phyloP scores from a whole-genome alignment of 92 coral and sea anemone genomes.

The Epizoanthus scotinus region DNA sequence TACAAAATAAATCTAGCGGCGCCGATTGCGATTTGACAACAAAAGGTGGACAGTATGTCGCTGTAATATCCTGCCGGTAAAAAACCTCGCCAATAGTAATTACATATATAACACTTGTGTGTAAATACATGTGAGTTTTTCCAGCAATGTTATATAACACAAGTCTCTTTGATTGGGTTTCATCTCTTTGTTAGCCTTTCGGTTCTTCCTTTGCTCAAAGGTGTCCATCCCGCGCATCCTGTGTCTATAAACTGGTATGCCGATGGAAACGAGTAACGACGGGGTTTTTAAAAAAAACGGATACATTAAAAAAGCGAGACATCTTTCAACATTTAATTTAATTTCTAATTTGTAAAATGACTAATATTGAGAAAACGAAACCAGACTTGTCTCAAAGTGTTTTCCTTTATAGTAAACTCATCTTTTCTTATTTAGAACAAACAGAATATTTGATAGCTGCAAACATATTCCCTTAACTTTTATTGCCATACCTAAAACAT shows the following conservation, averaged over 20 bases:
- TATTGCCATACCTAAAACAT: neutral
- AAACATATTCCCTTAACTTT: neutral
- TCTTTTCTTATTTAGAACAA: neutral
- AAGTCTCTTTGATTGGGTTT: neutral
- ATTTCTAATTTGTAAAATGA: neutral
- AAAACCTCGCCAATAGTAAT: neutral
- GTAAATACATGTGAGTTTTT: slow-evolving; percentile 10
- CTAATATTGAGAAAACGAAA: neutral
- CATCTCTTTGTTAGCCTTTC: neutral
- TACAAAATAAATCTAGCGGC: too few relatives aligned
- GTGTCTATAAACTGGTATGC: neutral
- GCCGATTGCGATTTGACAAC: neutral
- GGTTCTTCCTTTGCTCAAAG: neutral
- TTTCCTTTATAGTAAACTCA: neutral
- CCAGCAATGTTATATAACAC: neutral
- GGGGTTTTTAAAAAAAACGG: too few relatives aligned
- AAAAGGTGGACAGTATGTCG: too few relatives aligned
- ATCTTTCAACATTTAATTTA: neutral
- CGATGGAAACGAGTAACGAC: too few relatives aligned
- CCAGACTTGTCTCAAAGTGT: neutral
- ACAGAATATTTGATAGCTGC: neutral
- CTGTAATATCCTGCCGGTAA: slow-evolving; percentile 4
- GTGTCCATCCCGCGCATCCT: slow-evolving; percentile 11
- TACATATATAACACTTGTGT: slow-evolving; percentile 6
- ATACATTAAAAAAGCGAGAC: neutral